Conservation (phyloP, 2,888 invertebrate genomes). For the Philaethria dido region DNA sequence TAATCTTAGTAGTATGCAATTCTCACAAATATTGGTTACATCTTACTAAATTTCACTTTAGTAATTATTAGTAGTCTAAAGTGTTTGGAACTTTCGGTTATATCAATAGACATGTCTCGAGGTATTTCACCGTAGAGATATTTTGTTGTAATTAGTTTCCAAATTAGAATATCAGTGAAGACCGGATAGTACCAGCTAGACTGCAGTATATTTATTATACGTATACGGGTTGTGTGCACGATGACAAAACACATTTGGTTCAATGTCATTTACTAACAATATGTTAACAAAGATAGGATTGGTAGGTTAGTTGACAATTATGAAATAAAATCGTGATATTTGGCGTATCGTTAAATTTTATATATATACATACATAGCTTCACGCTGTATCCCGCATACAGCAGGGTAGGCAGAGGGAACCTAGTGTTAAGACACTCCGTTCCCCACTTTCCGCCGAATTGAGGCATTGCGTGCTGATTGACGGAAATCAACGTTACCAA, state of each 20-base stretch:
- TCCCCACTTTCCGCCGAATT: too few relatives aligned
- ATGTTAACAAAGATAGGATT: slow-evolving; percentile 19
- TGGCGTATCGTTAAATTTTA: too few relatives aligned
- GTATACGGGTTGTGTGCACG: slow-evolving; percentile 8
- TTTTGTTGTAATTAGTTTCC: slow-evolving; percentile 13
- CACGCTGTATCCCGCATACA: too few relatives aligned
- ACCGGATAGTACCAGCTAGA: background rate
- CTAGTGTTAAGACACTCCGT: too few relatives aligned
- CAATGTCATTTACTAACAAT: slow-evolving; percentile 38
- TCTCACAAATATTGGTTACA: slow-evolving; percentile 33
- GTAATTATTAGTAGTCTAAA: background rate
- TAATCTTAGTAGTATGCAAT: slow-evolving; percentile 45
- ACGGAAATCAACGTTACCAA: too few relatives aligned
- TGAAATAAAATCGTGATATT: background rate
- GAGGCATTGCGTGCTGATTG: too few relatives aligned
- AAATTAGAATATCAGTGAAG: slow-evolving; percentile 18
- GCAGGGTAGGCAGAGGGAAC: too few relatives aligned
- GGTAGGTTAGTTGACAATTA: background rate
- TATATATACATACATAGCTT: too few relatives aligned
- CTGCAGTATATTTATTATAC: background rate
- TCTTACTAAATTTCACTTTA: slow-evolving; percentile 23
- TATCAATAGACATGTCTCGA: background rate
- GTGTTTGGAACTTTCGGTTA: background rate
- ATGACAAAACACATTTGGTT: slow-evolving; percentile 36
- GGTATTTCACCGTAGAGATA: background rate